A percentile compares a stretch with the other conserved stretches of the same genome.
Conservation (phyloP, 2,888 invertebrate genomes). For the Andrena dorsata region DNA sequence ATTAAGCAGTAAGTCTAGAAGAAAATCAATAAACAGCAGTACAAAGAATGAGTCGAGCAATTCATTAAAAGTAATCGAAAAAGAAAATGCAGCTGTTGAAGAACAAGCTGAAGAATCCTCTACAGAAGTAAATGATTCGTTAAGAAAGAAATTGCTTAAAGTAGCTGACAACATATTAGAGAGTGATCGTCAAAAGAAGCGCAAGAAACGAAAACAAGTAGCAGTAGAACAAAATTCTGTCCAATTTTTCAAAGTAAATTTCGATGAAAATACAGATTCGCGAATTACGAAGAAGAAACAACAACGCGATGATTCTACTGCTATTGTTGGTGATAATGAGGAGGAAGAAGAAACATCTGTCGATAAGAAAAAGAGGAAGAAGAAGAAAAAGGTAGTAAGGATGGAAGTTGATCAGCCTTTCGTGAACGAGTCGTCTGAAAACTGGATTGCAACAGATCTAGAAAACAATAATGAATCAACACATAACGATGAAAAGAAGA, state of each 20-base stretch:
- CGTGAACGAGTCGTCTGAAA: neutral
- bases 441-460: neutral
- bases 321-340: neutral
- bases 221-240: neutral
- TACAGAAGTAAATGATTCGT: neutral
- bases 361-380: slow-evolving; percentile 37
- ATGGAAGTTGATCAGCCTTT: neutral
- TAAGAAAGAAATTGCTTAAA: slow-evolving; percentile 26
- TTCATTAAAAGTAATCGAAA: neutral
- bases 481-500: slow-evolving; percentile 13
- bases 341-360: neutral
- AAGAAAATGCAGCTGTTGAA: neutral
- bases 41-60: neutral
- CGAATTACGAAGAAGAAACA: slow-evolving; percentile 15
- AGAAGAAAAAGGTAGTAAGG: slow-evolving; percentile 3
- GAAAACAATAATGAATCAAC: neutral
- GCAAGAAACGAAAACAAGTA: slow-evolving; percentile 65
- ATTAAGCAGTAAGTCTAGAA: slow-evolving; percentile 20
- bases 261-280: neutral
- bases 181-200: slow-evolving; percentile 34
- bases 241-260: neutral
- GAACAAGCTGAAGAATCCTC: neutral
- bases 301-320: neutral
- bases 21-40: slow-evolving; percentile 1
- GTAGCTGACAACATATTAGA: slow-evolving; percentile 31